A percentile compares a stretch with the other conserved stretches of the same genome.
Conservation (phyloP, 2,797 vertebrate genomes). For the Erpetoichthys calabaricus region DNA sequence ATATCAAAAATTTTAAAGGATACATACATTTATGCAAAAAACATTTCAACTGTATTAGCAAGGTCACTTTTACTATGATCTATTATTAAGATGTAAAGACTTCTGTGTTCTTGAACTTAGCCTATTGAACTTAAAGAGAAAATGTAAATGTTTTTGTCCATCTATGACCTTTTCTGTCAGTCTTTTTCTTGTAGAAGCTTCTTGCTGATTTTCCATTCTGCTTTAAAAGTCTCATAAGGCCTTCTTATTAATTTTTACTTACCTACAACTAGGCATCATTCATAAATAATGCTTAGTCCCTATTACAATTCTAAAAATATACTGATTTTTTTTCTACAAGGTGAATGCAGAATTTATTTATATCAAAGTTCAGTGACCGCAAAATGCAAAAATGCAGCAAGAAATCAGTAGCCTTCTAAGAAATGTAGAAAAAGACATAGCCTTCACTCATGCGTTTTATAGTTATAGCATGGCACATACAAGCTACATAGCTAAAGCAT, state of each 20-base stretch:
- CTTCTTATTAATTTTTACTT: constrained; percentile 48
- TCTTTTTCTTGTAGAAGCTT: too few relatives aligned
- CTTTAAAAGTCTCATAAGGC: constrained; percentile 14
- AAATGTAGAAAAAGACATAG: constrained; percentile 5
- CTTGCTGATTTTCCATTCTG: too few relatives aligned
- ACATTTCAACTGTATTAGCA: too few relatives aligned
- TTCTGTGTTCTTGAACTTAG: too few relatives aligned
- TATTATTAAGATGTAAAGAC: too few relatives aligned
- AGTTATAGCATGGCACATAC: constrained; percentile 11
- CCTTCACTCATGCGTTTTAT: constrained; percentile 13
- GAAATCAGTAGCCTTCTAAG: constrained; percentile 11
- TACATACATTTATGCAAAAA: too few relatives aligned
- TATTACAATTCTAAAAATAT: constrained; percentile 63
- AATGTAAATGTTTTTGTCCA: too few relatives aligned
- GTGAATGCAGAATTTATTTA: constrained; percentile 44
- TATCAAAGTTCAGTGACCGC: constrained; percentile 24
- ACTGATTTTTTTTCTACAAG: constrained; percentile 30
- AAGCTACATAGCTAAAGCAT: constrained; percentile 6
- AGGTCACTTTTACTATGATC: too few relatives aligned
- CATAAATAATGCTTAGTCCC: constrained; percentile 58
- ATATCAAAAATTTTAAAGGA: not conserved
- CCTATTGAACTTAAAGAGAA: too few relatives aligned
- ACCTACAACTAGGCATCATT: constrained; percentile 54
- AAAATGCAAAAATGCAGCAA: constrained; percentile 13
- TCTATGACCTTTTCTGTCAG: too few relatives aligned